A percentile compares a stretch with the other conserved stretches of the same genome.
Evolutionary conservation across 2,888 invertebrate genomes (phyloP).

Genomic region (Drosophila subsilvestris): DNA sequence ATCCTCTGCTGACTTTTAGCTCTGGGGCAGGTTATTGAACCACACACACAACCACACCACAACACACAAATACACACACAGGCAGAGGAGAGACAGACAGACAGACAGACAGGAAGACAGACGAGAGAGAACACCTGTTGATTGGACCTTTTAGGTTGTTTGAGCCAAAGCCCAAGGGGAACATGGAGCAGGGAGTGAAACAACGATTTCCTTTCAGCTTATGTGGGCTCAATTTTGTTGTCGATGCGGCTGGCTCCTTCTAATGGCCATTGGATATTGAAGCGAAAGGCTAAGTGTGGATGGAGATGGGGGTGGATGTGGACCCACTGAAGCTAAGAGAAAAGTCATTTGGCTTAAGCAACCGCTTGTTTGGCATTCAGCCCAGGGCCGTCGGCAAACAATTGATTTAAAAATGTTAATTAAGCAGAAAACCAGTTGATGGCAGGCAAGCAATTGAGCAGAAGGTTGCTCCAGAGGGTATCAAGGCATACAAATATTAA

Average conservation of each 20-base stretch:
- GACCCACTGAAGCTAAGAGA: background rate
- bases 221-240: conserved; percentile 51
- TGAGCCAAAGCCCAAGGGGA: conserved; percentile 26
- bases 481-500: too few relatives aligned
- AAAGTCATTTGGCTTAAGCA: conserved; percentile 31
- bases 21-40: conserved; percentile 66
- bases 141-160: conserved; percentile 51
- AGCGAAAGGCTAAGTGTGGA: conserved; percentile 17
- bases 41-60: conserved; percentile 43
- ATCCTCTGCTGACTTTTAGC: conserved; percentile 48
- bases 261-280: conserved; percentile 52
- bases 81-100: background rate
- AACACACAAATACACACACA: conserved; percentile 7
- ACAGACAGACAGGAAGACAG: background rate
- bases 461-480: background rate
- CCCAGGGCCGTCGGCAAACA: conserved; percentile 23
- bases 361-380: conserved; percentile 3
- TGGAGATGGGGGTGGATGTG: background rate
- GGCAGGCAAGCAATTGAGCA: conserved; percentile 13
- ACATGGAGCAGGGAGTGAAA: conserved; percentile 20
- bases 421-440: conserved; percentile 38
- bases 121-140: conserved; percentile 58
- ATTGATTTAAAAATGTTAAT: conserved; percentile 45
- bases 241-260: conserved; percentile 39
- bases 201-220: conserved; percentile 48